Evolutionary conservation across 1,140 invertebrate genomes (phyloP).

Genomic region (Papilio polyxenes): DNA sequence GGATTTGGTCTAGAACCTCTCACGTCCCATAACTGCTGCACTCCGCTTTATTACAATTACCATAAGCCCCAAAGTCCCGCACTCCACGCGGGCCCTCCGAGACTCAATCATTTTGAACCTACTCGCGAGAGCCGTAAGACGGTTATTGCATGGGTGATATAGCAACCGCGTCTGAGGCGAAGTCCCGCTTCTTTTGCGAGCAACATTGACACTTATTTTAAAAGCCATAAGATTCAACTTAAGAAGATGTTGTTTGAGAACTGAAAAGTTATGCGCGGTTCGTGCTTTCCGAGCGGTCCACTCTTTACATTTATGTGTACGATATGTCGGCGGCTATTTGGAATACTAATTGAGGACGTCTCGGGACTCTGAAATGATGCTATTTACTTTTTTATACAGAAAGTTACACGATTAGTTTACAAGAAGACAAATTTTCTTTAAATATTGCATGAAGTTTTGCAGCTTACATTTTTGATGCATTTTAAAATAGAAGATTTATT

Average conservation of each 20-base stretch:
- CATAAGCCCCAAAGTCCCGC: slow-evolving; percentile 80
- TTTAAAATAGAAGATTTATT: slow-evolving; percentile 1
- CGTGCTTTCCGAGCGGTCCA: slow-evolving; percentile 75
- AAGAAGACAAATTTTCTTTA: slow-evolving; percentile 29
- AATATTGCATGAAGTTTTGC: slow-evolving; percentile 28
- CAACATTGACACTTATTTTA: slow-evolving; percentile 65
- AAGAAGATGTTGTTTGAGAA: slow-evolving; percentile 46
- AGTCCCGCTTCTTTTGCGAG: slow-evolving; percentile 54
- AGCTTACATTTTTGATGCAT: neutral
- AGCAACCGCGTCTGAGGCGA: slow-evolving; percentile 68
- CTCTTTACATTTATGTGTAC: slow-evolving; percentile 80
- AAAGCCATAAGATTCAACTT: slow-evolving; percentile 66
- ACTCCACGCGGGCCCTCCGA: slow-evolving; percentile 63
- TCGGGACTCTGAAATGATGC: slow-evolving; percentile 63
- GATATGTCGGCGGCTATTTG: slow-evolving; percentile 78
- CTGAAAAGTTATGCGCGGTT: slow-evolving; percentile 76
- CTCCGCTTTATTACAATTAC: slow-evolving; percentile 81
- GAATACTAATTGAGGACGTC: slow-evolving; percentile 78
- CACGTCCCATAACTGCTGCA: slow-evolving; percentile 80
- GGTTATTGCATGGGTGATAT: slow-evolving; percentile 78
- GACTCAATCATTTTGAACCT: slow-evolving; percentile 79
- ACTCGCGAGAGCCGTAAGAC: slow-evolving; percentile 74
- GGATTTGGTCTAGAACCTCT: slow-evolving; percentile 82
- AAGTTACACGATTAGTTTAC: slow-evolving; percentile 37
- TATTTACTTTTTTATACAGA: slow-evolving; percentile 52